Base-by-base conservation (phyloP, 2,113 vertebrate genomes). In the Boulengerochromis microlepis region DNA sequence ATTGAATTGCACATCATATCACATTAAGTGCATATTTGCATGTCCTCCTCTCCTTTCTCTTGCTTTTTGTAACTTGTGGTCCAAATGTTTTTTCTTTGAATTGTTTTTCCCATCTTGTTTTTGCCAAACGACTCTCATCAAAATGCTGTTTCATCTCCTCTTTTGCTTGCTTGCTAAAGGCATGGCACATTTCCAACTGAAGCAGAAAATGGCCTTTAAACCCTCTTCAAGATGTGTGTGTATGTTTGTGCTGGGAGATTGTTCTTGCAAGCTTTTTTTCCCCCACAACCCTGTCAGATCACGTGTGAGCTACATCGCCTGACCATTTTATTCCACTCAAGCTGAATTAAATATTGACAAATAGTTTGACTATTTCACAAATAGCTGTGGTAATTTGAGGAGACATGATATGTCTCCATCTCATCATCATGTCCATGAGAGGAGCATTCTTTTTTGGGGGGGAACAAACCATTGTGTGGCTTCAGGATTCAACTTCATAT, bases 311-410 rank as follows among this genome's bases (percentile, higher is more conserved):
- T 10, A 8, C 74, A 52, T 78, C 53, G 42, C 64, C 29, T 89
- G 87, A 89, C 93, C 4, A 90, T 90, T 92, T 89, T 91, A 93
- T 93, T 93, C 61, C 86, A 56, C 86, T 90, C 66, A 26, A 18
- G 86, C 82, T 90, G 89, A 91, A 80, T 84, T 61, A 88, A 88
- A 76, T 59, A 81, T 89, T 86, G 88, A 90, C 83, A 88, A 87
- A 83, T 29, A 83, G 71, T 71, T 19, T 92, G 85, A 93, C 91
- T 93, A 87, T 93, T 94, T 93, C 56, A 94, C 86, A 90, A 90
- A 78, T 76, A 26, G 42, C 61, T 31, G 5, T 13, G 64, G n/a
- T 90, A 84, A 84, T 85, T 71, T 88, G 80, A 90, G 71, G 71
- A 54, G 64, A 94, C 5, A 1, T 47, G 82, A 11, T 7, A 24